Percentiles rank a stretch among this genome's conserved stretches.
Conservation (phyloP, 2,113 vertebrate genomes). For the Tringa solitaria region DNA sequence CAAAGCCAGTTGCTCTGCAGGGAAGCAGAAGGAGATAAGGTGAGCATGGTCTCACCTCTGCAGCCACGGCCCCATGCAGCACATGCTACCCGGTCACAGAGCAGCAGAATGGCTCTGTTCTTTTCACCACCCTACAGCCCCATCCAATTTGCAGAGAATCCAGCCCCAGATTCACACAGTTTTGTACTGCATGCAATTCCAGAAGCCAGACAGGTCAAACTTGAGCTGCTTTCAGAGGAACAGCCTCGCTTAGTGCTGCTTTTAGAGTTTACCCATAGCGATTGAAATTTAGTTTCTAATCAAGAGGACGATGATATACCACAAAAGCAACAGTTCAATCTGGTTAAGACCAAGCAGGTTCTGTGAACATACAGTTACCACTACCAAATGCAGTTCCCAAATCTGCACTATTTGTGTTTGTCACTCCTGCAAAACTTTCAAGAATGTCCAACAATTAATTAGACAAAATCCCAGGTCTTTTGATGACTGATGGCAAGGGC, state of each 20-base stretch:
- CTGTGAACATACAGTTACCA: neutral
- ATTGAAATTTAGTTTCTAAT: neutral
- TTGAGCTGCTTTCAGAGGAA: neutral
- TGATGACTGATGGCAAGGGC: neutral
- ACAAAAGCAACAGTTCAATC: neutral
- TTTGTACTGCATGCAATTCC: neutral
- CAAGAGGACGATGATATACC: neutral
- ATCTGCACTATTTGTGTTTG: neutral
- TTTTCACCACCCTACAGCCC: neutral
- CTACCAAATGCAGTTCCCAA: neutral
- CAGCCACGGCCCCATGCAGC: rapidly evolving
- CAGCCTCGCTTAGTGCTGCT: neutral
- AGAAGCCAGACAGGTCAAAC: neutral
- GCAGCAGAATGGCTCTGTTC: neutral
- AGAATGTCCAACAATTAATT: neutral
- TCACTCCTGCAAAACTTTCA: neutral
- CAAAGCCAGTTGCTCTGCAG: neutral
- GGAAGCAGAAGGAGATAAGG: neutral
- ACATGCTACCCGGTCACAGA: rapidly evolving
- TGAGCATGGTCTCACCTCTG: neutral
- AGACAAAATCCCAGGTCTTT: neutral
- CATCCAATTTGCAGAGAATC: neutral
- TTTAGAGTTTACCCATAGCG: neutral
- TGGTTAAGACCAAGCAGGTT: neutral
- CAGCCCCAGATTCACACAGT: neutral